Conservation (phyloP, 2,113 vertebrate genomes). For the Corvus moneduloides region DNA sequence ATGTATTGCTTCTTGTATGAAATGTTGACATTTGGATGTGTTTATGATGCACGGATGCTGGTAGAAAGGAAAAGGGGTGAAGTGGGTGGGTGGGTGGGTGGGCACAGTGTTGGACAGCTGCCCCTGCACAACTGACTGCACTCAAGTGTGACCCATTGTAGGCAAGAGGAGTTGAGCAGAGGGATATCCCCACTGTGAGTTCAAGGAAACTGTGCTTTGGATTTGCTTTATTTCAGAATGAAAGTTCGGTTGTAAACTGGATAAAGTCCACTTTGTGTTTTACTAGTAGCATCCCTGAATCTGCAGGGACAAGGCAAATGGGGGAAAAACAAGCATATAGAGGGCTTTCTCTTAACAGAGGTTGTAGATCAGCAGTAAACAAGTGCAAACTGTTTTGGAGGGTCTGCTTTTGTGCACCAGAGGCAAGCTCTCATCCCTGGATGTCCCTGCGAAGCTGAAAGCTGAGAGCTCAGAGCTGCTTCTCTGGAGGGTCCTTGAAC, state of each 20-base stretch:
- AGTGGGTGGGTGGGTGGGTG: neutral
- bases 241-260: neutral
- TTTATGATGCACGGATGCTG: neutral
- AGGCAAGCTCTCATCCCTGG: neutral
- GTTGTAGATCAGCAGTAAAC: neutral
- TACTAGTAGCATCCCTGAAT: neutral
- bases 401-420: neutral
- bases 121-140: neutral
- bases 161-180: neutral
- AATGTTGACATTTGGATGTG: neutral
- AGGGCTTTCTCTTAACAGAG: neutral
- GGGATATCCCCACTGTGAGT: neutral
- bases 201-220: neutral
- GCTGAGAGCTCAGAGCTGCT: neutral
- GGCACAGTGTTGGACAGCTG: neutral
- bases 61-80: neutral
- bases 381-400: neutral
- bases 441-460: neutral
- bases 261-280: neutral
- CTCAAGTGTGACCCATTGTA: fast-evolving
- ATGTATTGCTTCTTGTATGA: too few species aligned
- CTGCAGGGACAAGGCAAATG: fast-evolving
- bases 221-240: neutral
- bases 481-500: neutral
- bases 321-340: neutral